phyloP scores from a whole-genome alignment of 2,113 vertebrate species.

The Micronycteris hirsuta region DNA sequence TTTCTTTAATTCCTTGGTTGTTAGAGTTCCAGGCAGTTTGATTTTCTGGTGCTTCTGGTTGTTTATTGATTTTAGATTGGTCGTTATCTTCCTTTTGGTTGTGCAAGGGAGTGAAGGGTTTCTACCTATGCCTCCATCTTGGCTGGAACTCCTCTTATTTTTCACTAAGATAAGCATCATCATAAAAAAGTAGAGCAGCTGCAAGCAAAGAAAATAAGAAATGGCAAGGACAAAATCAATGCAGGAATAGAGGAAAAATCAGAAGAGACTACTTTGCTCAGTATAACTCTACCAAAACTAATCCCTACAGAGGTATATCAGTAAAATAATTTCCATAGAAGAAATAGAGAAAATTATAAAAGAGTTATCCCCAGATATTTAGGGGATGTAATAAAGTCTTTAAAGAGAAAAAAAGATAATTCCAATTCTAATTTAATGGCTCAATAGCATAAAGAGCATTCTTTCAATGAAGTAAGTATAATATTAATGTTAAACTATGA shows the following conservation, averaged over 20 bases:
- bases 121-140: too few species aligned
- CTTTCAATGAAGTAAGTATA: background rate
- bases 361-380: background rate
- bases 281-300: background rate
- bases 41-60: too few species aligned
- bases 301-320: background rate
- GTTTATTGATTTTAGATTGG: too few species aligned
- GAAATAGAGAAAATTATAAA: background rate
- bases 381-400: background rate
- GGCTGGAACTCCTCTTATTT: too few species aligned
- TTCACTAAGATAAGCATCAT: background rate
- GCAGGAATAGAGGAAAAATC: background rate
- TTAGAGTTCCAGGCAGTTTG: too few species aligned
- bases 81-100: too few species aligned
- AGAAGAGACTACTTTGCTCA: background rate
- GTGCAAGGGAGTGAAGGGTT: too few species aligned
- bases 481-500: background rate
- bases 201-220: background rate
- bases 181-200: background rate
- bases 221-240: background rate
- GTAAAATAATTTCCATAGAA: background rate
- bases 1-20: too few species aligned
- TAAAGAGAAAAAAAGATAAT: background rate
- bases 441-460: background rate
- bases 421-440: background rate